phyloP scores from a whole-genome alignment of 2,113 vertebrate genomes.

The sheep (Ovis aries) region DNA sequence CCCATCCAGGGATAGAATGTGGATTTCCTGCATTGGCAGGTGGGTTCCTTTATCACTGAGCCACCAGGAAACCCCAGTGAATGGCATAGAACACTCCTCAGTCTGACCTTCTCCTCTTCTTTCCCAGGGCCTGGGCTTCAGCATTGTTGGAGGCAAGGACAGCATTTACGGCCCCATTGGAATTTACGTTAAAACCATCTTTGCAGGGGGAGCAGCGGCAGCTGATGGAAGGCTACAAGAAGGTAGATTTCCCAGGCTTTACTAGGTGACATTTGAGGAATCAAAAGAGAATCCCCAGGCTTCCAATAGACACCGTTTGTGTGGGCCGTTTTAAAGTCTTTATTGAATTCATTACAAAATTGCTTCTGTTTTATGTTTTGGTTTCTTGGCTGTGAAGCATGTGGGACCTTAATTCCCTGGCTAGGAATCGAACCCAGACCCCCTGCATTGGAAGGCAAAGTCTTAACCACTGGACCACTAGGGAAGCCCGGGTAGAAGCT shows the following conservation, averaged over 20 bases:
- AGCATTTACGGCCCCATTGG: constrained; percentile 96
- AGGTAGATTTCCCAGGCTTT: constrained; percentile 77
- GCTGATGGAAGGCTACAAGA: constrained; percentile 93
- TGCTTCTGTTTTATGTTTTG: background rate
- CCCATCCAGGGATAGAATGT: background rate
- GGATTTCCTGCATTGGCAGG: background rate
- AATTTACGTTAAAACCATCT: constrained; percentile 97
- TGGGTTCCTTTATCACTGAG: background rate
- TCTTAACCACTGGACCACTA: background rate
- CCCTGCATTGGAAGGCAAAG: background rate
- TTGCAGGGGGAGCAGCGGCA: constrained; percentile 91
- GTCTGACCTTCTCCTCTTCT: background rate
- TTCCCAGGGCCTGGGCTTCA: constrained; percentile 93
- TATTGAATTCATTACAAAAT: background rate
- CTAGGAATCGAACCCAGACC: background rate
- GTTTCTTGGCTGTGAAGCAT: background rate
- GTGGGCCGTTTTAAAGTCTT: background rate
- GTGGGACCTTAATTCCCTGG: background rate
- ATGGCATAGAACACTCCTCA: accelerated
- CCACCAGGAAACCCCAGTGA: background rate
- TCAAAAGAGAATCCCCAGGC: accelerated
- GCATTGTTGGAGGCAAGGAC: constrained; percentile 94
- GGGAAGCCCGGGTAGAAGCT: accelerated
- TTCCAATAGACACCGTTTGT: accelerated
- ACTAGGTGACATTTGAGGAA: accelerated